A percentile compares a stretch with the other conserved stretches of the same genome.
Evolutionary conservation across 2,797 vertebrate species (phyloP).

Genomic region (Semaprochilodus insignis): DNA sequence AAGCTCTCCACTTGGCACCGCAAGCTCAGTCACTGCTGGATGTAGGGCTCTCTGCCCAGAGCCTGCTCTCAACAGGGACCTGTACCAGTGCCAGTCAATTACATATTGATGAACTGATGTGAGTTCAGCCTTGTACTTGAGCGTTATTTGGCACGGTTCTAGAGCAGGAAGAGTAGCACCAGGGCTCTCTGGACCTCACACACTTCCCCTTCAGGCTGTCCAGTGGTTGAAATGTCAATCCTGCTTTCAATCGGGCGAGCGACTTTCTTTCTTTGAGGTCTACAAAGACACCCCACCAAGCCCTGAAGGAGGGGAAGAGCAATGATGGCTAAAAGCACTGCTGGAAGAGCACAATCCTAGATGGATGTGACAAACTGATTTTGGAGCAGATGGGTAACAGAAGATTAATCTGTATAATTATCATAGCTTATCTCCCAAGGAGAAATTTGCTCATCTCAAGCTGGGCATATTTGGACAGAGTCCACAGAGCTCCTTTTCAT

Average conservation of each 20-base stretch:
- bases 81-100: slow-evolving; percentile 72
- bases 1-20: slow-evolving; percentile 48
- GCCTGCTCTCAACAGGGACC: slow-evolving; percentile 65
- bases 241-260: slow-evolving; percentile 30
- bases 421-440: slow-evolving; percentile 68
- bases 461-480: slow-evolving; percentile 60
- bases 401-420: slow-evolving; percentile 80
- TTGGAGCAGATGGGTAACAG: slow-evolving; percentile 73
- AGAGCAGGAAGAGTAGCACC: slow-evolving; percentile 61
- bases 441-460: slow-evolving; percentile 62
- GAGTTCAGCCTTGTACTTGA: slow-evolving; percentile 69
- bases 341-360: slow-evolving; percentile 70
- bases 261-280: slow-evolving; percentile 64
- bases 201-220: slow-evolving; percentile 66
- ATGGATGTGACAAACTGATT: slow-evolving; percentile 80
- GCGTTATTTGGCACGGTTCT: slow-evolving; percentile 66
- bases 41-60: slow-evolving; percentile 53
- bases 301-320: slow-evolving; percentile 69
- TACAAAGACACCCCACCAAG: slow-evolving; percentile 69
- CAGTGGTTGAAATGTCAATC: slow-evolving; percentile 56
- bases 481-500: slow-evolving; percentile 52
- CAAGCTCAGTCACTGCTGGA: slow-evolving; percentile 48
- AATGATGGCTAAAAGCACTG: slow-evolving; percentile 62
- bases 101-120: slow-evolving; percentile 75
- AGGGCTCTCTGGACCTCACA: slow-evolving; percentile 65